A percentile compares a stretch with the other conserved stretches of the same genome.
Conservation (phyloP, 2,797 vertebrate genomes). For the Lutjanus campechanus region DNA sequence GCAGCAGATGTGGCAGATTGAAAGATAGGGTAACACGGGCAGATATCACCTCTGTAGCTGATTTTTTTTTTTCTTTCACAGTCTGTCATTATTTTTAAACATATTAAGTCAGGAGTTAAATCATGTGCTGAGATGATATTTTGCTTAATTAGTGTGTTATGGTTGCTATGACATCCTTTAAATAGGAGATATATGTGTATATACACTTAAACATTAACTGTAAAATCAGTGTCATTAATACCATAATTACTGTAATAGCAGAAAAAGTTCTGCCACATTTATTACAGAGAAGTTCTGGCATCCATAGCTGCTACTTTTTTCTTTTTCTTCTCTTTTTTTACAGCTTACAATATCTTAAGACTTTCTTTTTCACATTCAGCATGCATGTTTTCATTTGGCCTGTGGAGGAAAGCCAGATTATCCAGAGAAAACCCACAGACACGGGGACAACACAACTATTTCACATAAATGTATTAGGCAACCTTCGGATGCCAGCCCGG, state of each 20-base stretch:
- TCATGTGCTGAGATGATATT: not conserved
- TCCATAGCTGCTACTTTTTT: too few relatives aligned
- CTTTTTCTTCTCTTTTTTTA: too few relatives aligned
- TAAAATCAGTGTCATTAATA: too few relatives aligned
- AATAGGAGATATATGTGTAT: too few relatives aligned
- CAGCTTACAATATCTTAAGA: not conserved
- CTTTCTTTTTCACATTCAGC: conserved; percentile 1
- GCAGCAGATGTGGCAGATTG: conserved; percentile 81
- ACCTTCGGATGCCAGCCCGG: not conserved
- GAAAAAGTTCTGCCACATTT: too few relatives aligned
- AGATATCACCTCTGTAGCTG: conserved; percentile 64
- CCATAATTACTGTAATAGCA: too few relatives aligned
- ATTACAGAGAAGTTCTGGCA: too few relatives aligned
- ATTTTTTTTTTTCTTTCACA: conserved; percentile 1
- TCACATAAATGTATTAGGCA: not conserved
- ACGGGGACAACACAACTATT: not conserved
- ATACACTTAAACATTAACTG: too few relatives aligned
- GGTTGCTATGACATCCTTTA: not conserved
- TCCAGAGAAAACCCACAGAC: not conserved
- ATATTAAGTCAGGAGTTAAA: conserved; percentile 28
- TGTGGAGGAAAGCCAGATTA: not conserved
- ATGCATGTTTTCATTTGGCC: conserved; percentile 2
- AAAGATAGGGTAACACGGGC: conserved; percentile 76
- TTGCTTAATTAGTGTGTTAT: conserved; percentile 19
- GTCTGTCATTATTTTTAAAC: conserved; percentile 41